Base-by-base conservation (phyloP, 2,888 invertebrate species). In the Cremastinae sp. region DNA sequence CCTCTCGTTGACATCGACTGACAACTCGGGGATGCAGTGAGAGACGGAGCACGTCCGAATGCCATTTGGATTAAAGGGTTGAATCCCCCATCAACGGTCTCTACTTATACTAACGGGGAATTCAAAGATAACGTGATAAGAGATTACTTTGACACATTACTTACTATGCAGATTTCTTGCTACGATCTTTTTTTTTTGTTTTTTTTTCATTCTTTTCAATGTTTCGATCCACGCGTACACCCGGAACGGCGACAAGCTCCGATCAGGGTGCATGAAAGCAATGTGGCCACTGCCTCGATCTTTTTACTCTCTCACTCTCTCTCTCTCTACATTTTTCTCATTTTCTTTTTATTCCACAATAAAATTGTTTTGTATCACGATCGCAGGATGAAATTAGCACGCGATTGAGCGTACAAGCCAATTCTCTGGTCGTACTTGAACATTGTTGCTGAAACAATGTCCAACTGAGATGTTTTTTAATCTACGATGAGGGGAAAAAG, bases 61-160 rank as follows among this genome's bases (percentile, higher is more conserved):
- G 89, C 88, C 89, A 89, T 86, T 89, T 88, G 88, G 88, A 89
- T 45, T 86, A 88, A 87, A 87, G 86, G 89, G 88, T 89, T 86
- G 89, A 88, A 86, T 85, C 79, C 80, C 87, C 86, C 88, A 86
- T 86, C 88, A 87, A 88, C 86, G 88, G 87, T 89, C 88, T 89
- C 89, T 89, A 90, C 89, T 90, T 90, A 89, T 87, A 89, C 87
- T 89, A 89, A 88, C 89, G 89, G 89, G 87, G 89, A 90, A 90
- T 89, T 89, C 89, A 89, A 90, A 90, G 85, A 89, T 81, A 88
- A 66, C 82, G 83, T 86, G 87, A 87, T 89, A 89, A 88, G 80
- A 86, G 79, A 81, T 82, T 82, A 81, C 68, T 79, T 79, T 77
- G 70, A 77, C 75, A 66, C 71, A 56, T 43, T 75, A 73, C 70